Base-by-base conservation (phyloP, 2,888 invertebrate species). In the Dimorphilus gyrociliatus region DNA sequence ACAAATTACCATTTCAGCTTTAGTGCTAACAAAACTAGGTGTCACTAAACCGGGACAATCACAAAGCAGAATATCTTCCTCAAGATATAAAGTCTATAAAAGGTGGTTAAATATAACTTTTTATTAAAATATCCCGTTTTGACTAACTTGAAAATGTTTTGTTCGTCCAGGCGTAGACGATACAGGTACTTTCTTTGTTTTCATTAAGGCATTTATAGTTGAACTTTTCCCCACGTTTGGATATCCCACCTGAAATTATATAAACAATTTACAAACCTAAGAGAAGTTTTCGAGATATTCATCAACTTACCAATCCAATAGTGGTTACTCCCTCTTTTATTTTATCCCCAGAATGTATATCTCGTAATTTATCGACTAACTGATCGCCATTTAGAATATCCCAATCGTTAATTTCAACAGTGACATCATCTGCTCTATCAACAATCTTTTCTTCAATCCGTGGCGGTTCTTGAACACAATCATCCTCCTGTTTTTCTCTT, bases 221-320 rank as follows among this genome's bases (percentile, higher is more conserved):
- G 94, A 94, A 62, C 92, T 94, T 64, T 99, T 97, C n/a, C 97
- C 97, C 1, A 99, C 97, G 69, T 97, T 97, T 0, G 97, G 97
- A 66, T 97, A 99, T 2, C 97, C 97, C 34, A 97, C 90, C 65
- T 59, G 32, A 13, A 40, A n/a, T n/a, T n/a, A n/a, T n/a, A n/a
- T n/a, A n/a, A n/a, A n/a, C n/a, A n/a, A n/a, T n/a, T n/a, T n/a
- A n/a, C n/a, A n/a, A n/a, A n/a, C n/a, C n/a, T n/a, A n/a, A n/a
- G n/a, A n/a, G n/a, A n/a, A n/a, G n/a, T n/a, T n/a, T 21, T 21
- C n/a, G 21, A 21, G n/a, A 21, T 24, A 13, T 24, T 24, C 25
- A 6, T 13, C 13, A 28, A 35, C 46, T 41, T 44, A 60, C 60
- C 60, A 90, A 70, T 5, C 90, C 88, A 34, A 88, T 73, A n/a